Evolutionary conservation across 2,888 invertebrate genomes (phyloP), one percentile per base, ranked within the genome.

Genomic region (Trisateles emortualis): DNA sequence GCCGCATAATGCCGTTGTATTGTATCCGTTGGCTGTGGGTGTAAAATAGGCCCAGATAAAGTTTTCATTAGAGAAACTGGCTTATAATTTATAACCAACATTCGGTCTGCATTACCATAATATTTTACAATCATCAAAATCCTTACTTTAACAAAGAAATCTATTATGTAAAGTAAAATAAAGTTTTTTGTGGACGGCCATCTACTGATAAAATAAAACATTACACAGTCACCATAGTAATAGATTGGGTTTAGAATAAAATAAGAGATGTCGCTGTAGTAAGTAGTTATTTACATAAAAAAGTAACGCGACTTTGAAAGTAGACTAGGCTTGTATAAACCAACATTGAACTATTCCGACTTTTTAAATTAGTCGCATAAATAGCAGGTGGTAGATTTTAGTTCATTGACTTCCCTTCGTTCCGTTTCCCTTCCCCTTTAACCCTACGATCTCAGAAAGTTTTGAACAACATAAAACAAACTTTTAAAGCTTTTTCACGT

Each of bases 361-460:
- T 52, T 63, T 52, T 14, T 10, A 56, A 58, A 47, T 52, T 26
- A 5, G 65, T 26, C 39, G 57, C 16, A 24, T 58, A 44, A 44
- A 5, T 46, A 51, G 49, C 70, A 72, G 70, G 72, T 72, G 70
- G 46, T 22, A 45, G 13, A 38, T 42, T 67, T 63, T 58, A 53
- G 68, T 52, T 59, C 72, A 71, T 45, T 60, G 70, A 67, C 55
- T 52, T 42, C 45, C 46, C 48, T 13, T 19, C 24, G n/a, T n/a
- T 14, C 39, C 14, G 44, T 16, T 29, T 0, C 24, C 9, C n/a
- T 13, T n/a, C 29, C 17, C 38, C n/a, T 32, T 33, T 6, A 10
- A 19, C 16, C 36, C 14, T 50, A 10, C 9, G 1, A 11, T n/a
- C 38, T 24, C 17, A 16, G 36, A 50, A 63, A 66, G 52, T 68